These are phyloP conservation scores for Pempheris klunzingeri DNA, from an alignment of 2,797 vertebrate species.

Conservation along the genomic window DNA sequence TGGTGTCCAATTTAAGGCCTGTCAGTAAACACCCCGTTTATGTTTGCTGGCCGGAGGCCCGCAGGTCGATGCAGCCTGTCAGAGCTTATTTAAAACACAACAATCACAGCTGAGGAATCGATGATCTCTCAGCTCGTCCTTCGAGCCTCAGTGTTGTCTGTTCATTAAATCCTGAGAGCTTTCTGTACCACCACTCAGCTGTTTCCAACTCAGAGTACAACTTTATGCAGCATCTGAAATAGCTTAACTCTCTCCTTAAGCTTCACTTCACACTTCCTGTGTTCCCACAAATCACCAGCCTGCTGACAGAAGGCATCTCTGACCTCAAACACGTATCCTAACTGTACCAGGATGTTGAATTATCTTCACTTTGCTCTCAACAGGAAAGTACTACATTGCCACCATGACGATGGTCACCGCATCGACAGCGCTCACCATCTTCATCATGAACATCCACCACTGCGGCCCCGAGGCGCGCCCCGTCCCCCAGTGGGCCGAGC, in stretches of 20 bases:
- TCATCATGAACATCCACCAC: conserved; percentile 95
- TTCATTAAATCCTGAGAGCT: background rate
- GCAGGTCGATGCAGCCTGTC: background rate
- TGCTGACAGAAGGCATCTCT: no score
- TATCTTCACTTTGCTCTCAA: background rate
- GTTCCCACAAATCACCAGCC: no score
- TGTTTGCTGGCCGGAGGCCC: background rate
- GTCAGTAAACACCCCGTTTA: background rate
- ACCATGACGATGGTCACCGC: conserved; percentile 96
- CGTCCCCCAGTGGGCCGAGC: conserved; percentile 88
- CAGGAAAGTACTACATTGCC: conserved; percentile 96
- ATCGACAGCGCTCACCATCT: conserved; percentile 93
- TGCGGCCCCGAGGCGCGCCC: conserved; percentile 89
- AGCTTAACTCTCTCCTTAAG: no score
- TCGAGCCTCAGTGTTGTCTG: background rate
- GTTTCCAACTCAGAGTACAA: background rate
- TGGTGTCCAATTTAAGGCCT: background rate
- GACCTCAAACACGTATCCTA: no score
- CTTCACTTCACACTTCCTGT: no score
- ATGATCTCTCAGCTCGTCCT: background rate
- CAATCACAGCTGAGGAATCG: conserved; percentile 4
- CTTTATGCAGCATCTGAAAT: no score
- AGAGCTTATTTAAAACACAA: conserved; percentile 16
- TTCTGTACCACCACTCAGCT: background rate
- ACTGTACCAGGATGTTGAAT: background rate